Evolutionary conservation across 2,113 vertebrate genomes (phyloP).

Genomic region (Sciurus niger): DNA sequence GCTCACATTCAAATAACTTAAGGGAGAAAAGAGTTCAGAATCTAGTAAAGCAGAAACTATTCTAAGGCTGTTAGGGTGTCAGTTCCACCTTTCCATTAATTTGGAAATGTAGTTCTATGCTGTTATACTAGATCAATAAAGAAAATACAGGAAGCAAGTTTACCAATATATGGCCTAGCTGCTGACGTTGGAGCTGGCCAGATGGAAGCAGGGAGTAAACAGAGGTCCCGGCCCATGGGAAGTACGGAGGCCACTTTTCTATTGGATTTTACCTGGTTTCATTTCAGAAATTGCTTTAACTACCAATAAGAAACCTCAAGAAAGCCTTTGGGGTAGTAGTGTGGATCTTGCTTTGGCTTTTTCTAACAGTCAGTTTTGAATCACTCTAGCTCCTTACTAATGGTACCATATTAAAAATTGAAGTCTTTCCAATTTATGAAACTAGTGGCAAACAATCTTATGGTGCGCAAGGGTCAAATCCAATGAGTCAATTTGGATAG

Average conservation of each 20-base stretch:
- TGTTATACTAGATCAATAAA: slow-evolving; percentile 67
- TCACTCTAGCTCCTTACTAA: not conserved
- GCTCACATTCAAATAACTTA: slow-evolving; percentile 82
- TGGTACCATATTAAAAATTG: slow-evolving; percentile 42
- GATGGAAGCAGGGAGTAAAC: not conserved
- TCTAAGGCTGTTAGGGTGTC: slow-evolving; percentile 52
- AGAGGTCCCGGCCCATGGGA: not conserved
- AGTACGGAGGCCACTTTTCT: not conserved
- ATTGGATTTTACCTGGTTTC: not conserved
- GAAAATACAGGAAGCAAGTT: slow-evolving; percentile 64
- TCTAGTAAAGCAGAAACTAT: slow-evolving; percentile 77
- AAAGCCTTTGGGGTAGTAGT: not conserved
- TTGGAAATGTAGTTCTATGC: slow-evolving; percentile 61
- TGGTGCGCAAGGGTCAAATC: slow-evolving; percentile 25
- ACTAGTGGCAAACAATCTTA: slow-evolving; percentile 27
- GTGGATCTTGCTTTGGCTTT: slow-evolving; percentile 1
- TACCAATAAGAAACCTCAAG: not conserved
- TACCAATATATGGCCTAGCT: not conserved
- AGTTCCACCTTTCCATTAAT: slow-evolving; percentile 68
- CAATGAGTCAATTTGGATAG: slow-evolving; percentile 57
- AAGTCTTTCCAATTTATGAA: slow-evolving; percentile 41
- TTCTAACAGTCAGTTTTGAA: slow-evolving; percentile 11
- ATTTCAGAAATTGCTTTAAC: not conserved
- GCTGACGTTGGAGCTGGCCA: not conserved
- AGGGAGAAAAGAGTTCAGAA: slow-evolving; percentile 74